Conservation (phyloP, 2,888 invertebrate species). For the Allacma fusca region DNA sequence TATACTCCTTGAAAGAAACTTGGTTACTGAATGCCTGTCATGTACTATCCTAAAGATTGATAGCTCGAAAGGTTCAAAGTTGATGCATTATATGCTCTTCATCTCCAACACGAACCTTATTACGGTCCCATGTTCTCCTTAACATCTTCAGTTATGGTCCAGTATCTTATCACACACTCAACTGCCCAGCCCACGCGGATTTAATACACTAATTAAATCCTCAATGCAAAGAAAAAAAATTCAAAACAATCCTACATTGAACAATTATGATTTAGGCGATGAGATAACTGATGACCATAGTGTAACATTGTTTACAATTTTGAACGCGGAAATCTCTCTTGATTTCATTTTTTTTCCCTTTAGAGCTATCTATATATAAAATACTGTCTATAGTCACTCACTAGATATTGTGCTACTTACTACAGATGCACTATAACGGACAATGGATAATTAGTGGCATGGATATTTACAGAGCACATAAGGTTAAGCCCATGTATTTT, state of each 20-base stretch:
- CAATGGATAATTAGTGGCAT: constrained; percentile 1
- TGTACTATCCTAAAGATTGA: background rate
- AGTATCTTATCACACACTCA: no score
- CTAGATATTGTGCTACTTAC: no score
- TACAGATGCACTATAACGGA: background rate
- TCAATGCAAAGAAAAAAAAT: background rate
- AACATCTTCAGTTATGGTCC: no score
- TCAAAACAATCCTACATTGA: background rate
- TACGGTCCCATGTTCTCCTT: no score
- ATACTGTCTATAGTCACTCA: no score
- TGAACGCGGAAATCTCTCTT: background rate
- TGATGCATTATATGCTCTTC: no score
- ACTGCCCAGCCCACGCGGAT: constrained; percentile 1
- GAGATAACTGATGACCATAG: background rate
- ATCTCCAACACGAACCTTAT: no score
- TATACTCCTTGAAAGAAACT: background rate
- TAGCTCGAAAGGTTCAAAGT: background rate
- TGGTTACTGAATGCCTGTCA: background rate
- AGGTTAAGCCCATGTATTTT: background rate
- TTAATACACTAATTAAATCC: background rate
- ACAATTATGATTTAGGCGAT: background rate
- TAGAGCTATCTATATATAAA: background rate
- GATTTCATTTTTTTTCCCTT: background rate
- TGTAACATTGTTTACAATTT: constrained; percentile 5
- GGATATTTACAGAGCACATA: background rate